Base-by-base conservation (phyloP, 2,888 invertebrate species). In the Watsonalla cultraria region DNA sequence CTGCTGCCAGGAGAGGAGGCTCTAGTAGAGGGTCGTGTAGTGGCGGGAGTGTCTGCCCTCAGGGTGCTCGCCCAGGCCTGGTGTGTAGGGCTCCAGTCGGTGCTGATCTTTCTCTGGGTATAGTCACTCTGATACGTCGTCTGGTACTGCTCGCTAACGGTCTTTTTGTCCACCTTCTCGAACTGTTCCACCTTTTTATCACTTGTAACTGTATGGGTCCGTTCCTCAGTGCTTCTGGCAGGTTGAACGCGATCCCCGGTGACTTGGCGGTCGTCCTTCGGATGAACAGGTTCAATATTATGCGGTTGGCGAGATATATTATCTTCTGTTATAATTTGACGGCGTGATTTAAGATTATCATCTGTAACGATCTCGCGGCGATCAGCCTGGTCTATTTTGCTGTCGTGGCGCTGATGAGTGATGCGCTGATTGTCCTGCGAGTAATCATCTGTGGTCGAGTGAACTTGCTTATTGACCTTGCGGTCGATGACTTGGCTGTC, bases 61-160 rank as follows among this genome's bases (percentile, higher is more conserved):
- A 96, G 82, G 6, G 95, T 94, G 55, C 94, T 92, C 0, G 94
- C 95, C 90, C 95, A 96, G 0, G 95, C 95, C 63, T 95, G 94
- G 71, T 96, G 96, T 0, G 94, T 92, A 0, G 95, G 93, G 72
- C 95, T 95, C 66, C 92, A 90, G 54, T 94, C 94, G 45, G 92
- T 92, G 61, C 93, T 93, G 24, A 94, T 92, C 64, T 87, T 89
- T 61, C 91, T 92, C 51, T 88, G 91, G 5, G 86, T 84, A 63
- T 85, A 93, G 64, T 93, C 93, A 45, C 88, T 83, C 65, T 92
- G 89, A 63, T 94, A 93, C 0, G 93, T 93, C 5, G 93, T 93
- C 64, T 92, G 90, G 70, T 93, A 93, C 58, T 92, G 86, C 54
- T 91, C 83, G 51, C 67, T 85, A 35, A 82, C 82, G 0, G 68